Evolutionary conservation across 2,113 vertebrate genomes (phyloP), one percentile per base, ranked within the genome.

Genomic region (Microtus montanus): DNA sequence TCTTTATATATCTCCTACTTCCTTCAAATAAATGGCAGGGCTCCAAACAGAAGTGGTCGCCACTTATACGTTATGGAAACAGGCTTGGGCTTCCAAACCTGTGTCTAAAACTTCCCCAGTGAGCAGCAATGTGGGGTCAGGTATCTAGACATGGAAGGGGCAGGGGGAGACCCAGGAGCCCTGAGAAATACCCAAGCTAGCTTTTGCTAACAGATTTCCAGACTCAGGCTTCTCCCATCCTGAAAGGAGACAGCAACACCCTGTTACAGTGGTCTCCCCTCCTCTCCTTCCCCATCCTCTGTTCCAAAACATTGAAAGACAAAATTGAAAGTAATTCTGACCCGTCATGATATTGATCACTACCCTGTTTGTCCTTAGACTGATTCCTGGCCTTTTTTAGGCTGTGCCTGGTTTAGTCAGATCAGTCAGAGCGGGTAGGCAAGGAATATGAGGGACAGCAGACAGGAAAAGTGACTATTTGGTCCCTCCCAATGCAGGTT

Each of bases 21-120:
- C 47, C 86, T 95, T 73, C 70, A 93, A 95, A 86, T 30, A 85
- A 66, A 49, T 91, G 74, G 80, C 75, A 11, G 87, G 77, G 89
- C 12, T 52, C 68, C 89, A 89, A 33, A 20, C 77, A 54, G 7
- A 87, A 63, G 64, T 79, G 11, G 12, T 80, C 35, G n/a, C 30
- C 82, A 61, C 79, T 93, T 91, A 77, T 66, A 90, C 54, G 68
- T 89, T 79, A 94, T 95, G 47, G 86, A 35, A 96, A 83, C 64
- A 92, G 80, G 52, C 35, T 63, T 92, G 85, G 89, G 66, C 82
- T 80, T 73, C 61, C 91, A 88, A 94, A 74, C 33, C 28, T 84
- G 35, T 35, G 52, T 80, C 44, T 64, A 84, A 84, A 87, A 88
- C 5, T 80, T 85, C 89, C 66, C 70, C 58, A 92, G 22, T 30